Base-by-base conservation (phyloP, 2,888 invertebrate species). In the Aphidoletes aphidimyza region DNA sequence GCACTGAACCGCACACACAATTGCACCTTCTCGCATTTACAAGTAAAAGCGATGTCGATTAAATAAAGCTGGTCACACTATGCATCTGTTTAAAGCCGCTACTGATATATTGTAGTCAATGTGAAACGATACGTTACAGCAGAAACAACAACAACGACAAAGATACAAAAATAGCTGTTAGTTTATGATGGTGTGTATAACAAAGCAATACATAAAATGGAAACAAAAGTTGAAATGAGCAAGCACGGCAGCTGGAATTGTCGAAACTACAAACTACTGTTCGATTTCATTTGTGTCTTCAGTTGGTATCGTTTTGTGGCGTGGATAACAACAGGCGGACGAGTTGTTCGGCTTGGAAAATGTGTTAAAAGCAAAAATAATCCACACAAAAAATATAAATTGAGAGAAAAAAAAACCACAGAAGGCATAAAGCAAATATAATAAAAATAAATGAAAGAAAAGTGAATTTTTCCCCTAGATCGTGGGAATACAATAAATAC, bases 251-350 rank as follows among this genome's bases (percentile, higher is more conserved):
- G 69, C 69, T 54, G 54, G 47, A 54, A 30, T 69, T 69, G 69
- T 69, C 69, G 30, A 30, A 54, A 17, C 17, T n/a, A 54, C n/a
- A 54, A n/a, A 54, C 6, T 54, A 14, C 11, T 11, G n/a, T 69
- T 69, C 69, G 69, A 69, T 69, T 69, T 69, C 14, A n/a, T 22
- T n/a, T 69, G 69, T 69, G 69, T 69, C 69, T 69, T 69, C 69
- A 69, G 69, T 69, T 69, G 69, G 69, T 30, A 30, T 30, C n/a
- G 69, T 69, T 69, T 69, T 69, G 69, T 69, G 69, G 69, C 34
- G 14, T 69, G 30, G 69, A 30, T 30, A 69, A 69, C 69, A 69
- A 30, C 69, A 30, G 30, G 34, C 30, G 26, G 22, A 22, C 22
- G 9, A 19, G 17, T 17, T 47, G 22, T 26, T 30, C 14, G 2